Conservation (phyloP, 2,113 vertebrate species). For the Acrocephalus arundinaceus region DNA sequence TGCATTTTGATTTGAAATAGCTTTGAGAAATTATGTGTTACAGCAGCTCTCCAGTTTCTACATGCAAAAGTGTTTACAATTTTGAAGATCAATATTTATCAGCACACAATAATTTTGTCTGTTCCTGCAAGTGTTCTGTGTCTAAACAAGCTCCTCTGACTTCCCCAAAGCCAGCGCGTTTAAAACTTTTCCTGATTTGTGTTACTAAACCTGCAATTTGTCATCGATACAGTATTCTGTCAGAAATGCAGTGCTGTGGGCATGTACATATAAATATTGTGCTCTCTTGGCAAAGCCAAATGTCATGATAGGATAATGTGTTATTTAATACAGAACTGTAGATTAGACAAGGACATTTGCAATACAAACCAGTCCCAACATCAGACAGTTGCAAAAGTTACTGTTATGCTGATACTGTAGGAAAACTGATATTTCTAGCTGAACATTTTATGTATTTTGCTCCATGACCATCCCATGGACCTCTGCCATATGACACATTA, state of each 20-base stretch:
- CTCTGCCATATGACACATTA: not conserved
- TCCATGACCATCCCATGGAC: not conserved
- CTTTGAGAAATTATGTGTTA: not conserved
- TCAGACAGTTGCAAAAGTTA: not conserved
- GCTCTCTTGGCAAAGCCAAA: not conserved
- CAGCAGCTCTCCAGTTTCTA: not conserved
- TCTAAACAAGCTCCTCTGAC: not conserved
- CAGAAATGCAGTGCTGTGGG: not conserved
- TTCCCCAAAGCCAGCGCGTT: not conserved
- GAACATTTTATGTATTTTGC: not conserved
- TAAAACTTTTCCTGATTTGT: not conserved
- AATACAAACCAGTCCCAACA: not conserved
- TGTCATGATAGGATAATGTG: not conserved
- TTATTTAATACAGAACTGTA: slow-evolving; percentile 5
- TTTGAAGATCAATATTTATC: not conserved
- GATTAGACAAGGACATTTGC: not conserved
- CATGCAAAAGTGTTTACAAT: not conserved
- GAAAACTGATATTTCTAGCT: slow-evolving; percentile 9
- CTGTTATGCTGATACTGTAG: not conserved
- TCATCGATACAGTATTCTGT: not conserved
- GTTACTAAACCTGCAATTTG: not conserved
- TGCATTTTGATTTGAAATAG: not conserved
- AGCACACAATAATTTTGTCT: not conserved
- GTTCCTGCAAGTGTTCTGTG: not conserved
- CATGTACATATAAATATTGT: not conserved